Base-by-base conservation (phyloP, 2,888 invertebrate genomes). In the Campopleginae sp. region DNA sequence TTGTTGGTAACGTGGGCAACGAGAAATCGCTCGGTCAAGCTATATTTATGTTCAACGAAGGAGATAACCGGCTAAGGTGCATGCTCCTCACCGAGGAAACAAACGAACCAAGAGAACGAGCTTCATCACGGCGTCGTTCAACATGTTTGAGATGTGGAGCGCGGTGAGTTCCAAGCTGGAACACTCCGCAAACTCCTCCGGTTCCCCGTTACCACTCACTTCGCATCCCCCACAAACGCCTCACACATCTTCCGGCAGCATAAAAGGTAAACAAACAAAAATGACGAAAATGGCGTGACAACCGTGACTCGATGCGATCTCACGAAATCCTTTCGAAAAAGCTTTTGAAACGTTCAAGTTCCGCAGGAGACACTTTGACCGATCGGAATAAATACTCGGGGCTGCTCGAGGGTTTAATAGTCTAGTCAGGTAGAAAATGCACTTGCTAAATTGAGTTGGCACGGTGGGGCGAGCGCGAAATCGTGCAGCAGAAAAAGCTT, bases 91-190 rank as follows among this genome's bases (percentile, higher is more conserved):
- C 78, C 78, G 83, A 72, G 86, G 78, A 80, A 84, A 71, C 63
- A 85, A 70, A 77, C 0, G 27, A 17, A 80, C 44, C 14, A 31
- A 46, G 31, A 88, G 84, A 10, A 31, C 31, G 42, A 88, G 85
- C 90, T 90, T 91, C 92, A 93, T 89, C 91, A 92, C 93, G 93
- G 93, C 93, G 91, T 93, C 93, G 91, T 93, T 93, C 92, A 96
- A 96, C 94, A 97, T 97, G 97, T 97, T 96, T 94, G 97, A 97
- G 94, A 97, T 97, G 96, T 97, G 97, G 97, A 96, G 96, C 95
- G 96, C 96, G 93, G 96, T 97, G 93, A 96, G 95, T 94, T 96
- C 96, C 89, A 96, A 96, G 94, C 94, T 96, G 95, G 96, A 96
- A 94, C 94, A 93, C 90, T 92, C 93, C 90, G 94, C 94, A 89